Conservation (phyloP, 92 coral and sea anemone genomes). For the Heteractis magnifica region DNA sequence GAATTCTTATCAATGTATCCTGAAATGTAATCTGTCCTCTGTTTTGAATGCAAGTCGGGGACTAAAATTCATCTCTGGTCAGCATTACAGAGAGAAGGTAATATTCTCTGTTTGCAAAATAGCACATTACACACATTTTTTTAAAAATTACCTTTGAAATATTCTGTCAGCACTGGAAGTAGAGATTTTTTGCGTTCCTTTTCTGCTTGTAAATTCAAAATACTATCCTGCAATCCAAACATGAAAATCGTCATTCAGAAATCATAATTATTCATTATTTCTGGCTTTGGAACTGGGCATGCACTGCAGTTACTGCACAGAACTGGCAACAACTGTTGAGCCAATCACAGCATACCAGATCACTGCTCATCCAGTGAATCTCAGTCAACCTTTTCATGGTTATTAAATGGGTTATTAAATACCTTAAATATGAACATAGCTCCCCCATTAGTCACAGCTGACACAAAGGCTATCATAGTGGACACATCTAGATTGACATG, state of each 20-base stretch:
- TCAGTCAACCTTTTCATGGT: too few species aligned
- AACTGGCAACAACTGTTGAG: too few species aligned
- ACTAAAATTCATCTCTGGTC: too few species aligned
- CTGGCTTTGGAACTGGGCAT: neutral
- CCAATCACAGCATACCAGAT: too few species aligned
- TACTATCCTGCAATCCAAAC: slow-evolving; percentile 53
- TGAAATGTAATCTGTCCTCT: too few species aligned
- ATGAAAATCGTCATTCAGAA: neutral
- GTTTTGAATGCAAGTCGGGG: too few species aligned
- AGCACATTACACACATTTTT: neutral
- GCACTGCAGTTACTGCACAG: too few species aligned
- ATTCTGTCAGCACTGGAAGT: slow-evolving; percentile 61
- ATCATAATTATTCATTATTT: neutral
- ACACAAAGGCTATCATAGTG: slow-evolving; percentile 90
- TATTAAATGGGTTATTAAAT: neutral
- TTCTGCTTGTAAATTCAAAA: slow-evolving; percentile 76
- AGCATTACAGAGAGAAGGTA: too few species aligned
- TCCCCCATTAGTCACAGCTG: slow-evolving; percentile 85
- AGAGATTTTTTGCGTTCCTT: slow-evolving; percentile 70
- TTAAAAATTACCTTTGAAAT: slow-evolving; percentile 63
- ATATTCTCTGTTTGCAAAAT: too few species aligned
- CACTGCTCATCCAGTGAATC: too few species aligned
- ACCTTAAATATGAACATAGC: slow-evolving; percentile 80
- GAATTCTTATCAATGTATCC: too few species aligned
- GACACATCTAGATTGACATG: slow-evolving; percentile 85